Percentiles rank a stretch among this genome's conserved stretches.
These are phyloP conservation scores for Saccostrea glomerata DNA, from an alignment of 1,140 invertebrate genomes.

Conservation along the genomic window DNA sequence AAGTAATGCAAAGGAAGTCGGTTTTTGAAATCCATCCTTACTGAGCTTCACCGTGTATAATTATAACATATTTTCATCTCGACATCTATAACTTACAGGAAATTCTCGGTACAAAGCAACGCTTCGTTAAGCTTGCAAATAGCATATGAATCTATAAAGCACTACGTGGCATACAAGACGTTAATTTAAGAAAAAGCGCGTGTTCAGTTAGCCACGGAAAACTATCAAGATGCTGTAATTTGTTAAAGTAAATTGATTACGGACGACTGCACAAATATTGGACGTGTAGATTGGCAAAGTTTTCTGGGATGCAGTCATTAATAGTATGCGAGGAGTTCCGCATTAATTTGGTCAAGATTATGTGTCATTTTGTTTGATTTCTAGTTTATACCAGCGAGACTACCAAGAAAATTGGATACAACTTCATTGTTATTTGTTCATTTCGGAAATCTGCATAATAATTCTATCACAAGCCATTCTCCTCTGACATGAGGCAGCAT, in stretches of 20 bases:
- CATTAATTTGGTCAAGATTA: constrained; percentile 3
- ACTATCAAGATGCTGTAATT: constrained; percentile 21
- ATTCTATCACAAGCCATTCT: not conserved
- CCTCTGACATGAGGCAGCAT: not conserved
- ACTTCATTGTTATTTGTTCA: constrained; percentile 6
- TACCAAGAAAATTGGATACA: constrained; percentile 34
- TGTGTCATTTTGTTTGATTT: constrained; percentile 12
- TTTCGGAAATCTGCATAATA: constrained; percentile 22
- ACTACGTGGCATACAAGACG: not conserved
- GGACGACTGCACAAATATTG: constrained; percentile 31
- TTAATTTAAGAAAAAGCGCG: constrained; percentile 4
- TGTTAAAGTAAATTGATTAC: constrained; percentile 16
- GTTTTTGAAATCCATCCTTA: too few relatives aligned
- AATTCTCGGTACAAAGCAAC: not conserved
- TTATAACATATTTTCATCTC: not conserved
- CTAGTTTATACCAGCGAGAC: not conserved
- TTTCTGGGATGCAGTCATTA: constrained; percentile 3
- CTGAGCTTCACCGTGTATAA: too few relatives aligned
- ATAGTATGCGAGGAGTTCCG: constrained; percentile 11
- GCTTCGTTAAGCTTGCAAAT: not conserved
- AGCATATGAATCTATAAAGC: not conserved
- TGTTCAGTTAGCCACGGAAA: not conserved
- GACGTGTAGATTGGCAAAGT: constrained; percentile 9
- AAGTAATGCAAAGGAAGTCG: too few relatives aligned
- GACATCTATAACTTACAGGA: not conserved